These are phyloP conservation scores for Corticium candelabrum DNA, from an alignment of 37 sponge, comb jelly and placozoan genomes.

Conservation along the genomic window DNA sequence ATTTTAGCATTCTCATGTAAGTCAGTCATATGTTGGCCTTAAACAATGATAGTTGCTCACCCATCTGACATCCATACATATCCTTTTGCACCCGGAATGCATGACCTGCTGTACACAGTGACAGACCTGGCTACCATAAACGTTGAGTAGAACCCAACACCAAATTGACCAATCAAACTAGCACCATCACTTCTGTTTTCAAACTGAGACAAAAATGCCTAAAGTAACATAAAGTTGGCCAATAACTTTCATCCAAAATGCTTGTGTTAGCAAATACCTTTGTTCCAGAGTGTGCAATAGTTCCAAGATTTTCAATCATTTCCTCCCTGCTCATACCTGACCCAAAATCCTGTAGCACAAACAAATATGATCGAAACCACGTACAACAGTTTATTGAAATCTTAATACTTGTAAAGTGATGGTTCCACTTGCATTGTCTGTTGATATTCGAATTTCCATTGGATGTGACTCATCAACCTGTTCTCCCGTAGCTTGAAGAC, in stretches of 20 bases:
- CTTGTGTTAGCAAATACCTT: slow-evolving; percentile 19
- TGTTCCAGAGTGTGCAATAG: slow-evolving; percentile 41
- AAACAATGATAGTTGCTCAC: no score
- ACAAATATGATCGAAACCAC: no score
- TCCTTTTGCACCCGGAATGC: slow-evolving; percentile 13
- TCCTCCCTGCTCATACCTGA: slow-evolving; percentile 40
- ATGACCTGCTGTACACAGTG: slow-evolving; percentile 16
- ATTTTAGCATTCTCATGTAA: no score
- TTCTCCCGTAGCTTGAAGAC: slow-evolving; percentile 27
- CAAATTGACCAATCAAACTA: slow-evolving; percentile 50
- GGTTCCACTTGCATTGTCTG: slow-evolving; percentile 7
- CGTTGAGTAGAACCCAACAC: slow-evolving; percentile 49
- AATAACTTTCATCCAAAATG: not conserved
- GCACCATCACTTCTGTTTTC: slow-evolving; percentile 1
- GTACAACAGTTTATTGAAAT: not conserved
- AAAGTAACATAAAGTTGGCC: not conserved
- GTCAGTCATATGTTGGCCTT: no score
- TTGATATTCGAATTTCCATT: slow-evolving; percentile 19
- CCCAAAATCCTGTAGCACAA: slow-evolving; percentile 40
- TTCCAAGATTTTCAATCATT: slow-evolving; percentile 46
- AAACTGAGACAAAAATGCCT: slow-evolving; percentile 7
- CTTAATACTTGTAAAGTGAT: slow-evolving; percentile 10
- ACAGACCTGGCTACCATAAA: slow-evolving; percentile 47
- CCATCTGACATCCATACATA: slow-evolving; percentile 27
- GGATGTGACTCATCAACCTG: slow-evolving; percentile 21